Conservation (phyloP, 2,888 invertebrate species). For the Ornithoptera alexandrae region DNA sequence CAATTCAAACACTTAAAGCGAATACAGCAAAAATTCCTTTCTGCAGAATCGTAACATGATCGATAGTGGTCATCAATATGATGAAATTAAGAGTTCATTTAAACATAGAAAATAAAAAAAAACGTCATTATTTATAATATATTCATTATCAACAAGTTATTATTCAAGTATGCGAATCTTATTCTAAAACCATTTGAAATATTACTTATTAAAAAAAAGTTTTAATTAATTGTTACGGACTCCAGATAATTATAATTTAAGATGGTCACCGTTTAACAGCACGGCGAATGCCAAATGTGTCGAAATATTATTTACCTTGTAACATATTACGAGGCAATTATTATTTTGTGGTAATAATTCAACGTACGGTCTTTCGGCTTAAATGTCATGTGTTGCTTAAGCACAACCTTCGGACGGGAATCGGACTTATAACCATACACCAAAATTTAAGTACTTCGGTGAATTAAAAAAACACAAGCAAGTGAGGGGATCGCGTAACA, state of each 20-base stretch:
- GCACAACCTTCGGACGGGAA: not conserved
- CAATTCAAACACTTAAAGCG: no score
- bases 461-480: not conserved
- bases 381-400: not conserved
- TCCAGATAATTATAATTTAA: not conserved
- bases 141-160: not conserved
- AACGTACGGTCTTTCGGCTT: not conserved
- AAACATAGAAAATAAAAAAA: no score
- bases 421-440: not conserved
- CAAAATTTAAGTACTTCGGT: not conserved
- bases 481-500: not conserved
- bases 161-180: conserved; percentile 13
- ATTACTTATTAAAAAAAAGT: not conserved
- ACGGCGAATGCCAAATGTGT: conserved; percentile 5
- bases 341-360: conserved; percentile 3
- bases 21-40: no score
- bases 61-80: no score
- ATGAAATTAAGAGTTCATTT: no score
- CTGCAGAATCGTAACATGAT: no score
- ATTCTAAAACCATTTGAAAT: conserved; percentile 1
- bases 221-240: not conserved
- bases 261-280: not conserved
- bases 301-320: conserved; percentile 20
- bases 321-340: conserved; percentile 13
- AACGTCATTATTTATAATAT: no score